Conservation (phyloP, 2,888 invertebrate species). For the Therioaphis trifolii region DNA sequence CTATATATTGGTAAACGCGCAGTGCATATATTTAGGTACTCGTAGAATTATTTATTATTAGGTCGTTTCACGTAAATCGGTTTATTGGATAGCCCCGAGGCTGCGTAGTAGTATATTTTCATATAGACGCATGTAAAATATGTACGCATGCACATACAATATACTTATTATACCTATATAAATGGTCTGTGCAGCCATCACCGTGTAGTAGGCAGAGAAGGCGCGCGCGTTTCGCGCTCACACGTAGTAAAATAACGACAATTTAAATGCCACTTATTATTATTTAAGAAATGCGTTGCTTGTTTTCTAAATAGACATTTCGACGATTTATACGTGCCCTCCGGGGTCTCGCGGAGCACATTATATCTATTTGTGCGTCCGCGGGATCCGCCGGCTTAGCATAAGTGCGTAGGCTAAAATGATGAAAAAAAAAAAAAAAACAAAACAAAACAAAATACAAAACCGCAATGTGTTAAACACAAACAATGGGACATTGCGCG, state of each 20-base stretch:
- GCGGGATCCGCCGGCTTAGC: slow-evolving; percentile 42
- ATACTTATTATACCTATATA: neutral
- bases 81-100: neutral
- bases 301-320: slow-evolving; percentile 47
- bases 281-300: slow-evolving; percentile 40
- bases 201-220: neutral
- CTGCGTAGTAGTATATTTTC: too few relatives aligned
- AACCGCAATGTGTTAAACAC: slow-evolving; percentile 58
- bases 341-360: slow-evolving; percentile 4
- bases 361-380: slow-evolving; percentile 27
- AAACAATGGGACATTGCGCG: slow-evolving; percentile 50
- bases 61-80: neutral
- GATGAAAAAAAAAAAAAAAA: too few relatives aligned
- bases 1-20: too few relatives aligned
- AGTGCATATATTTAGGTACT: neutral
- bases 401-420: slow-evolving; percentile 58
- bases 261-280: slow-evolving; percentile 40
- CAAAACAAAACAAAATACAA: slow-evolving; percentile 16
- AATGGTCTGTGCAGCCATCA: neutral
- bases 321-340: slow-evolving; percentile 39
- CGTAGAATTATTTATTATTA: neutral
- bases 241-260: neutral
- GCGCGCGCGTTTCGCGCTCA: slow-evolving; percentile 9
- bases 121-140: too few relatives aligned
- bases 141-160: neutral